Conservation (phyloP, 2,113 vertebrate genomes). For the Alligator mississippiensis region DNA sequence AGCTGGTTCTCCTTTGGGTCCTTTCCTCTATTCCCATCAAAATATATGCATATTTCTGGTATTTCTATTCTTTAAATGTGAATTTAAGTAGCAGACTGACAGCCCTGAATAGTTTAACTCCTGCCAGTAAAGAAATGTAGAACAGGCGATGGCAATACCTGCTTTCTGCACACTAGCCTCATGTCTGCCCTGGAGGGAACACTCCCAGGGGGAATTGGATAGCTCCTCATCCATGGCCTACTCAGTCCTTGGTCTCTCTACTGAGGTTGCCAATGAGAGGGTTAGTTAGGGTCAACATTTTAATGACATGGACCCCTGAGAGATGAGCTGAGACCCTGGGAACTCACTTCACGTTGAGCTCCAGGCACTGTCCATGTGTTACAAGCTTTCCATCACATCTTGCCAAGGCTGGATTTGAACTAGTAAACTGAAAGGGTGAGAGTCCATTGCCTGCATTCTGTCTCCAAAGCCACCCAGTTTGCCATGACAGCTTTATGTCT, state of each 20-base stretch:
- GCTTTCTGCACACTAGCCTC: not conserved
- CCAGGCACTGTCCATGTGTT: not conserved
- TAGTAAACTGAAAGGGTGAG: not conserved
- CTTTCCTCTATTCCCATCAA: too few relatives aligned
- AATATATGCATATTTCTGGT: not conserved
- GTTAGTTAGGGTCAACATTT: not conserved
- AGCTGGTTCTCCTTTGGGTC: too few relatives aligned
- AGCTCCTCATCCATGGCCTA: rapidly evolving
- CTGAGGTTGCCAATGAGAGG: not conserved
- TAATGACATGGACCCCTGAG: not conserved
- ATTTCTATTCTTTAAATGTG: not conserved
- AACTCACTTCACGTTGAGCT: not conserved
- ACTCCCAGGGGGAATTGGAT: not conserved
- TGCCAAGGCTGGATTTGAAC: not conserved
- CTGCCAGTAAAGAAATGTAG: not conserved
- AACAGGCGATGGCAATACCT: not conserved
- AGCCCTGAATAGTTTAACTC: not conserved
- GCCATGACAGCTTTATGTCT: not conserved
- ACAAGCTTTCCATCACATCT: not conserved
- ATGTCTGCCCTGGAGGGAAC: not conserved
- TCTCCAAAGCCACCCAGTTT: not conserved
- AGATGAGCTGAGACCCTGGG: not conserved
- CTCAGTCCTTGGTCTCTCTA: not conserved
- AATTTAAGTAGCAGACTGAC: not conserved
- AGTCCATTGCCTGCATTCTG: too few relatives aligned